Base-by-base conservation (phyloP, 2,113 vertebrate genomes). In the Caranx melampygus region DNA sequence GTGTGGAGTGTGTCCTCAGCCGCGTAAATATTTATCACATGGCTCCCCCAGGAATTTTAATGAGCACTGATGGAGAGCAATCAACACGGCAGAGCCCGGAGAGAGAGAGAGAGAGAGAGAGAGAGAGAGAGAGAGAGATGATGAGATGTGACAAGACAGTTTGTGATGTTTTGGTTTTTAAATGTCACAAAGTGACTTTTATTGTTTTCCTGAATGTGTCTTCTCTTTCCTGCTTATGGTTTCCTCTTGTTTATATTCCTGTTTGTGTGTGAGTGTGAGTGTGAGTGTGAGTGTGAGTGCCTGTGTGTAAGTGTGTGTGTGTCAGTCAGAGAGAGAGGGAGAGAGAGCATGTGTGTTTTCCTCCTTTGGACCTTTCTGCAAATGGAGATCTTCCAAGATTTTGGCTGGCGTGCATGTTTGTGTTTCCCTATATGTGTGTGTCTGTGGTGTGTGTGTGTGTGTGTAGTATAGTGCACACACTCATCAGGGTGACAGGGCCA, bases 21-120 rank as follows among this genome's bases (percentile, higher is more conserved):
- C 70, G 3, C 72, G 75, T 91, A 92, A 93, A 92, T 93, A 93
- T 93, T 92, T 93, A 92, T 92, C 90, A 86, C 90, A 79, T 49
- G 54, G 85, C 85, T 92, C 88, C 89, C 89, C 70, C 61, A 72
- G 88, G 90, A 92, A 92, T 92, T 90, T 91, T 92, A 93, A 93
- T 92, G 92, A 92, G 91, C 88, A 52, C 87, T 88, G 91, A 92
- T 88, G 82, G 88, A 86, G 90, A 73, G 85, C 75, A 86, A 88
- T 90, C 88, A 91, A 83, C 88, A 76, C 79, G 18, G 64, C 15
- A 1, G 45, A 67, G 77, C 45, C 45, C n/a, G 31, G 82, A n/a
- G 18, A 26, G 26, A 26, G 26, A 26, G 26, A 26, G 42, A 63
- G 54, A 62, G 74, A 45, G 59, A 12, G 75, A 45, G 68, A 59